Evolutionary conservation across 2,888 invertebrate genomes (phyloP).

Genomic region (Seladonia tumulorum): DNA sequence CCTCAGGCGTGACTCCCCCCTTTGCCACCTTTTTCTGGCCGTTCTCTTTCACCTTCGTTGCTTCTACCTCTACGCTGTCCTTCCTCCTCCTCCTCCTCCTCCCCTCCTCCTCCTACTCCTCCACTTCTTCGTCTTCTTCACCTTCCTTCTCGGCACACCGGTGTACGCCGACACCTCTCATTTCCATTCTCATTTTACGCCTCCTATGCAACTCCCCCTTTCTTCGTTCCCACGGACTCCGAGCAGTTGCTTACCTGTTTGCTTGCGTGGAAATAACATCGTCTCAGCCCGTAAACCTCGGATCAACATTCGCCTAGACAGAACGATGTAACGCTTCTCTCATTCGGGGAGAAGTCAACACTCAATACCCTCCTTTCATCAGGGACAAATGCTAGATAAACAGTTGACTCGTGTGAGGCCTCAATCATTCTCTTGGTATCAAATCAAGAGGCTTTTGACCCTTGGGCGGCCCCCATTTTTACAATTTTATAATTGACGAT

Average conservation of each 20-base stretch:
- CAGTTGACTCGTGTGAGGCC: too few relatives aligned
- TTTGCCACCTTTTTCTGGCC: slow-evolving; percentile 49
- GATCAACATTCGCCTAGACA: slow-evolving; percentile 54
- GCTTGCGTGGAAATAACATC: slow-evolving; percentile 61
- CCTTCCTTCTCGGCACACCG: slow-evolving; percentile 40
- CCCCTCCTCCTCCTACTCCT: slow-evolving; percentile 27
- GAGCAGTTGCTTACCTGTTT: slow-evolving; percentile 18
- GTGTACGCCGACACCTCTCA: slow-evolving; percentile 49
- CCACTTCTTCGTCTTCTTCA: slow-evolving; percentile 46
- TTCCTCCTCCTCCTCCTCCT: slow-evolving; percentile 33
- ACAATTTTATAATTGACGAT: too few relatives aligned
- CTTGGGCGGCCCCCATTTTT: too few relatives aligned
- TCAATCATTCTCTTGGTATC: too few relatives aligned
- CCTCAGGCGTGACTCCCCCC: slow-evolving; percentile 80
- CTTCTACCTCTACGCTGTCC: slow-evolving; percentile 55
- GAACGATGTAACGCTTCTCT: neutral
- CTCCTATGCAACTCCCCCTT: slow-evolving; percentile 60
- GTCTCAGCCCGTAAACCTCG: slow-evolving; percentile 66
- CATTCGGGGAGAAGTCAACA: neutral
- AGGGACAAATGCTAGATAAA: neutral
- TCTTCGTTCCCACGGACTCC: slow-evolving; percentile 74
- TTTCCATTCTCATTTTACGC: slow-evolving; percentile 76
- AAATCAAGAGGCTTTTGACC: too few relatives aligned
- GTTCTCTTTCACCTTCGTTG: slow-evolving; percentile 68
- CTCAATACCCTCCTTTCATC: neutral